Base-by-base conservation (phyloP, 2,888 invertebrate species). In the Steinernema carpocapsae region DNA sequence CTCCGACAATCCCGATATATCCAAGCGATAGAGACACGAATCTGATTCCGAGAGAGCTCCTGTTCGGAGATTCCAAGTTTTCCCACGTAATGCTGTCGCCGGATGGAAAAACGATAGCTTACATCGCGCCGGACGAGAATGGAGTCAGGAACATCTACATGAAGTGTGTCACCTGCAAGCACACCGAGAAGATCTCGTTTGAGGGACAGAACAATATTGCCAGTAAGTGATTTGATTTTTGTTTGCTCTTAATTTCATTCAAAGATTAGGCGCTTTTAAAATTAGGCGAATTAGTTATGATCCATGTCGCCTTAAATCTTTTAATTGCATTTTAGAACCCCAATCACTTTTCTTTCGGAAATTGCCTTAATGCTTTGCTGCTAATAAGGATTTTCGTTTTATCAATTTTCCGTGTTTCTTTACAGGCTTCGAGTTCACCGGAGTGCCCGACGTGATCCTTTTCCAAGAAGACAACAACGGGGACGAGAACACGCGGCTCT, bases 361-460 rank as follows among this genome's bases (percentile, higher is more conserved):
- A n/a, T n/a, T n/a, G n/a, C n/a, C n/a, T n/a, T n/a, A n/a, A n/a
- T n/a, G n/a, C n/a, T n/a, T n/a, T n/a, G n/a, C n/a, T n/a, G n/a
- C n/a, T n/a, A n/a, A n/a, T n/a, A n/a, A n/a, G n/a, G n/a, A n/a
- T n/a, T n/a, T n/a, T n/a, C n/a, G n/a, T n/a, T n/a, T n/a, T n/a
- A n/a, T n/a, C 37, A 37, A 37, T 3, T 32, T 64, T 3, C 3
- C n/a, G n/a, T 52, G 22, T 71, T n/a, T 59, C 17, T 37, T 76
- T 77, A 45, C 51, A 85, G 86, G 84, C n/a, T 86, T 84, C 74
- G 77, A 83, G 6, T 86, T 85, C 85, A 86, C 86, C 1, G 85
- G 83, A 4, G 78, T 86, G 10, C 82, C 83, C 12, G 83, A 86
- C 51, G 74, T 85, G 10, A 83, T 86, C 56, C 76, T 86, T n/a